Evolutionary conservation across 2,113 vertebrate species (phyloP).

Genomic region (Aplodontia rufa): DNA sequence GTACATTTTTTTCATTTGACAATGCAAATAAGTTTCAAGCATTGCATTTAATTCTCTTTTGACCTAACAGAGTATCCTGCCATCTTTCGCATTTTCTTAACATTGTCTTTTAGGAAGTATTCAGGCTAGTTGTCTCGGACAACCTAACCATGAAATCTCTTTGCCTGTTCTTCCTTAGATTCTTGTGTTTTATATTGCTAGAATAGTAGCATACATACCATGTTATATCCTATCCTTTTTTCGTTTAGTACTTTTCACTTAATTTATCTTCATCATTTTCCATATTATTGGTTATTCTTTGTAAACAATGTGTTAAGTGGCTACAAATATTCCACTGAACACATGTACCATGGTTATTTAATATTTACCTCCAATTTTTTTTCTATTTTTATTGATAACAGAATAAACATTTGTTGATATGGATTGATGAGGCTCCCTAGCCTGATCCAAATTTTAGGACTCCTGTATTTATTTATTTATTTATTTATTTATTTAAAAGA

Average conservation of each 20-base stretch:
- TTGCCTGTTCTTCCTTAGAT: not conserved
- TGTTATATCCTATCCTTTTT: not conserved
- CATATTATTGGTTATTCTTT: not conserved
- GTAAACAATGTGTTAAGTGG: not conserved
- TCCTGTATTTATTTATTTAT: too few species aligned
- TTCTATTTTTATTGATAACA: constrained; percentile 29
- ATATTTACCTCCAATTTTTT: not conserved
- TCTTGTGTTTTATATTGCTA: constrained; percentile 12
- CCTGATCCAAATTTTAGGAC: not conserved
- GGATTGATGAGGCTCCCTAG: not conserved
- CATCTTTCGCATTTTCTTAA: constrained; percentile 5
- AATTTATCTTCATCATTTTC: not conserved
- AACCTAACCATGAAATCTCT: not conserved
- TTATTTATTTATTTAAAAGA: too few species aligned
- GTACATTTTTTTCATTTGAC: not conserved
- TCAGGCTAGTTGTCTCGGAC: not conserved
- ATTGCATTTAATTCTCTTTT: not conserved
- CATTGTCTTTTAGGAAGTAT: not conserved
- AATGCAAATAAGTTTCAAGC: constrained; percentile 10
- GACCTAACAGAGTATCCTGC: not conserved
- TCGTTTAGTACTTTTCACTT: constrained; percentile 19
- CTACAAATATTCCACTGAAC: not conserved
- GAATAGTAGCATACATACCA: not conserved
- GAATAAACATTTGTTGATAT: not conserved
- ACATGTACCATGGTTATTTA: not conserved